Conservation (phyloP, 2,113 vertebrate genomes). For the Ceyx melanurus region DNA sequence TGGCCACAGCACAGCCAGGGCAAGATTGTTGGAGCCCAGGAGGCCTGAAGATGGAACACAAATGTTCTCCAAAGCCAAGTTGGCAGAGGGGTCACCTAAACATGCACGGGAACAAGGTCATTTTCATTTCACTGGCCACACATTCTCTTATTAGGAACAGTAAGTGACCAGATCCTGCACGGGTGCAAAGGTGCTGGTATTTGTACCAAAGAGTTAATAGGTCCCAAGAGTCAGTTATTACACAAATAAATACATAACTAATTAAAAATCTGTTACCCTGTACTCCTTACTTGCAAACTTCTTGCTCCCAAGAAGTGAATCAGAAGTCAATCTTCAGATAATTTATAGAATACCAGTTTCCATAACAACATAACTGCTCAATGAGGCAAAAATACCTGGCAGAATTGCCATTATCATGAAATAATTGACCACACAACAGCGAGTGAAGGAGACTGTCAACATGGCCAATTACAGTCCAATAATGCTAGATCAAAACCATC, state of each 20-base stretch:
- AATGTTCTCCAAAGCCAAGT: neutral
- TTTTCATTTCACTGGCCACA: neutral
- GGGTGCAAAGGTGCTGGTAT: neutral
- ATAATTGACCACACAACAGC: conserved; percentile 47
- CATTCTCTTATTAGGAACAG: neutral
- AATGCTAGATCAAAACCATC: neutral
- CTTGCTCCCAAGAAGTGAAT: neutral
- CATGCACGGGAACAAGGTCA: neutral
- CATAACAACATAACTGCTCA: conserved; percentile 62
- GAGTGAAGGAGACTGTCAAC: conserved; percentile 5
- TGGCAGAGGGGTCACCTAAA: neutral
- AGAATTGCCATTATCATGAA: conserved; percentile 17
- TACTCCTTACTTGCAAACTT: conserved; percentile 31
- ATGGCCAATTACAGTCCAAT: neutral
- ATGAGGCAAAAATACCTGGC: conserved; percentile 40
- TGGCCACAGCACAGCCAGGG: neutral
- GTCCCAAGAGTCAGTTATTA: neutral
- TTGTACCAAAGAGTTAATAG: neutral
- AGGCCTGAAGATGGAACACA: neutral
- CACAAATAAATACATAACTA: neutral
- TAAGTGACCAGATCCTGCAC: neutral
- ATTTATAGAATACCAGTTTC: conserved; percentile 44
- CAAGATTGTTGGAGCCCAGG: neutral
- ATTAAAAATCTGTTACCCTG: neutral
- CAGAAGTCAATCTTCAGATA: neutral